Conservation (phyloP, 2,797 vertebrate genomes). For the Menidia menidia region DNA sequence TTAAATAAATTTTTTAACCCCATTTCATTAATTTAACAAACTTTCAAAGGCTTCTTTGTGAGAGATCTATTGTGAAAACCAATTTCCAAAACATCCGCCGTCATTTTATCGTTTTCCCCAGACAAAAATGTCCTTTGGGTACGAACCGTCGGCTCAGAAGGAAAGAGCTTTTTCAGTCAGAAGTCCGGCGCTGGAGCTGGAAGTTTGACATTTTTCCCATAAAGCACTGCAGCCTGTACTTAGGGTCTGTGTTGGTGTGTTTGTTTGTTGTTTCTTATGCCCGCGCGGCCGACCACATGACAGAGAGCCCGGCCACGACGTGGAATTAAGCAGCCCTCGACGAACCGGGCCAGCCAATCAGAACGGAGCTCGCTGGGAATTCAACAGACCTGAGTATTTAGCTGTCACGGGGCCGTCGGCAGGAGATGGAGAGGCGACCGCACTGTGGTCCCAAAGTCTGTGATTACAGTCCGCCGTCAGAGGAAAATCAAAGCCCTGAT, state of each 20-base stretch:
- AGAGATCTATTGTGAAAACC: too few species aligned
- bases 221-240: conserved; percentile 24
- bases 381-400: conserved; percentile 68
- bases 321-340: conserved; percentile 71
- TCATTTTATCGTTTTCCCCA: too few species aligned
- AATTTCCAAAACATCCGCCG: too few species aligned
- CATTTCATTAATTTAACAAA: too few species aligned
- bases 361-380: conserved; percentile 62
- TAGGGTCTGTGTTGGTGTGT: conserved; percentile 54
- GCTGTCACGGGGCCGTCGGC: conserved; percentile 73
- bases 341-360: conserved; percentile 72
- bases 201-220: conserved; percentile 32
- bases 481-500: conserved; percentile 79
- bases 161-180: background rate
- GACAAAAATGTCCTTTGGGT: too few species aligned
- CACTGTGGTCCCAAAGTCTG: conserved; percentile 59
- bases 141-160: background rate
- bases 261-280: conserved; percentile 75
- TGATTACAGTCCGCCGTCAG: conserved; percentile 66
- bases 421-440: conserved; percentile 64
- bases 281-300: conserved; percentile 57
- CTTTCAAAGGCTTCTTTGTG: too few species aligned
- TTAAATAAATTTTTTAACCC: too few species aligned
- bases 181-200: background rate
- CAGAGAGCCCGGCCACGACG: conserved; percentile 66